phyloP scores from a whole-genome alignment of 2,797 vertebrate genomes.

The Premnoplex brunnescens region DNA sequence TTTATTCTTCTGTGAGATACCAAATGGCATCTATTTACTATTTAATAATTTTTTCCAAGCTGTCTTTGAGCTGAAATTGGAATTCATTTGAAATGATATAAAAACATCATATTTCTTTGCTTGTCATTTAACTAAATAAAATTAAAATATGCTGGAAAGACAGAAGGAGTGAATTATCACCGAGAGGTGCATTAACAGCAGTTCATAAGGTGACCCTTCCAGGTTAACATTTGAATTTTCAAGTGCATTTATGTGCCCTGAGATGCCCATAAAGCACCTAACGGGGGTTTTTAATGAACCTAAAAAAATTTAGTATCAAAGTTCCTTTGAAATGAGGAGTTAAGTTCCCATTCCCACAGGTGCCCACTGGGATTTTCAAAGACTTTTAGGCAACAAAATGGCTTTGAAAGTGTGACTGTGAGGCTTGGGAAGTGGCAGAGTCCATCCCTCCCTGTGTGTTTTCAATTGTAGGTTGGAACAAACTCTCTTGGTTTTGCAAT shows the following conservation, averaged over 20 bases:
- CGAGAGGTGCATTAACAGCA: background rate
- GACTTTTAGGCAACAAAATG: background rate
- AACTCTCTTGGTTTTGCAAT: background rate
- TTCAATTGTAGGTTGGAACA: background rate
- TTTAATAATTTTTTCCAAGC: background rate
- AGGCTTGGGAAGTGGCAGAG: background rate
- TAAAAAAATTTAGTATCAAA: background rate
- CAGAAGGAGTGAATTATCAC: background rate
- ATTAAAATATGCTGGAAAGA: background rate
- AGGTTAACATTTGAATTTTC: background rate
- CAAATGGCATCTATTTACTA: background rate
- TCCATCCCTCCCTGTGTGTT: fast-evolving
- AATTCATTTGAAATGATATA: background rate
- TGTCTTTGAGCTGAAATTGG: background rate
- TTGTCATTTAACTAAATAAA: background rate
- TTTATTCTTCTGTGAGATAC: background rate
- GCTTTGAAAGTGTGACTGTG: background rate
- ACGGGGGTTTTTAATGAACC: background rate
- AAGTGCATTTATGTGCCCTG: background rate
- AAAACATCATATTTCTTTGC: background rate
- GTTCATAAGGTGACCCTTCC: background rate
- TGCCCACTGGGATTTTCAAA: background rate
- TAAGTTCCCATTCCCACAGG: background rate
- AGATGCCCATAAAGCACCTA: background rate
- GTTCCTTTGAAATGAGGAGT: background rate